Base-by-base conservation (phyloP, 2,888 invertebrate species). In the Ypsolopha sequella region DNA sequence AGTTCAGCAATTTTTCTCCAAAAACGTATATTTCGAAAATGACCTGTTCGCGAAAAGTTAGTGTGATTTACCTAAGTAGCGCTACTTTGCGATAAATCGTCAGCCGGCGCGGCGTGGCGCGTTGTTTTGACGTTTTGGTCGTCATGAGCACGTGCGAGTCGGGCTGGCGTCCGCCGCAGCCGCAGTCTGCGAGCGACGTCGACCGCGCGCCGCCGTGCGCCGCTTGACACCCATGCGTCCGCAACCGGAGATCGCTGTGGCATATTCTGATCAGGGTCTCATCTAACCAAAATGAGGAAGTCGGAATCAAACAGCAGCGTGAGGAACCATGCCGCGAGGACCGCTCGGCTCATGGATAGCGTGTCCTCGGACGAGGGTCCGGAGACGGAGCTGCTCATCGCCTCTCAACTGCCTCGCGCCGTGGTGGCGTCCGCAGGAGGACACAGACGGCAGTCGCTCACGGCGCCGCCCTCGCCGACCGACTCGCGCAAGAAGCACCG, bases 391-490 rank as follows among this genome's bases (percentile, higher is more conserved):
- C 73, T 74, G 50, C 68, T 86, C 54, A 68, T 86, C 58, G 65
- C 58, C 58, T 63, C 68, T 13, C 77, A 75, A 58, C 68, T 76
- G 43, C 70, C 74, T 33, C 64, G 72, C 10, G 68, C 70, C 52
- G 65, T 81, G 53, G 68, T 79, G 49, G 67, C 70, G 36, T 70
- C 72, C 45, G 60, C 65, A 53, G 64, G 68, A 53, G 67, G 68
- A 36, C 73, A 24, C 2, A n/a, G 86, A 4, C 69, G 87, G 41
- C 70, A 73, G 57, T 87, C 87, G 2, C 68, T 87, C 48, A 87
- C 87, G 6, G 87, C 86, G 34, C 87, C 87, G 10, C 84, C 87
- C 0, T 87, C 87, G 35, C 87, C 87, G 7, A 79, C 76, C n/a
- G 85, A 85, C 53, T 81, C 74, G 39, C 72, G 84, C 55, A 82